A percentile compares a stretch with the other conserved stretches of the same genome.
Evolutionary conservation across 2,888 invertebrate genomes (phyloP).

Genomic region (Callyntrura sp.): DNA sequence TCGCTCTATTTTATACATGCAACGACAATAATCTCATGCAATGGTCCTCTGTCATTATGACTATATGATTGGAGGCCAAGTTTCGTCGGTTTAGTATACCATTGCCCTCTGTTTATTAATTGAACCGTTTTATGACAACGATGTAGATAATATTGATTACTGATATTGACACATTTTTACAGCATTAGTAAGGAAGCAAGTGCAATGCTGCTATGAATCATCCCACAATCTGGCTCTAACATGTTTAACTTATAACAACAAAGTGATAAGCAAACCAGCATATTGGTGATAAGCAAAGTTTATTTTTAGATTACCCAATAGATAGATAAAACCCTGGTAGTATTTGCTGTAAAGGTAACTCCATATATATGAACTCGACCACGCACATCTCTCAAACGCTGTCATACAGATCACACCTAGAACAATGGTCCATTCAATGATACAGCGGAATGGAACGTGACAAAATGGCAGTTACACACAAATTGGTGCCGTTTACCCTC

Average conservation of each 20-base stretch:
- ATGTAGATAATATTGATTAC: not conserved
- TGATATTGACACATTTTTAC: too few relatives aligned
- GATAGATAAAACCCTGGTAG: not conserved
- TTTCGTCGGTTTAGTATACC: too few relatives aligned
- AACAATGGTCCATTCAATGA: conserved; percentile 2
- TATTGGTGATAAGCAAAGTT: too few relatives aligned
- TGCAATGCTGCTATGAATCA: conserved; percentile 8
- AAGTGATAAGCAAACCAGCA: not conserved
- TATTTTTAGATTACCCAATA: too few relatives aligned
- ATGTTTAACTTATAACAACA: not conserved
- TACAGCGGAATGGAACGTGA: not conserved
- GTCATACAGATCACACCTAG: not conserved
- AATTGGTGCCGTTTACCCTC: conserved; percentile 1
- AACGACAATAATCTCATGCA: not conserved
- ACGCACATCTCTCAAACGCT: not conserved
- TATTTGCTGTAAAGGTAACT: not conserved
- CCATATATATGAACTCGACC: not conserved
- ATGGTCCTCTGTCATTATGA: not conserved
- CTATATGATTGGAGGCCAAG: not conserved
- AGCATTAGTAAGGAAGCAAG: too few relatives aligned
- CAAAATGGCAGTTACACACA: not conserved
- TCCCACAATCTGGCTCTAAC: not conserved
- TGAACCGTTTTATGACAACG: too few relatives aligned
- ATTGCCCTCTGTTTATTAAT: too few relatives aligned
- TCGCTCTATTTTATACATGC: too few relatives aligned